Percentiles rank a stretch among this genome's conserved stretches.
Conservation (phyloP, 2,113 vertebrate species). For the Ascaphus truei region DNA sequence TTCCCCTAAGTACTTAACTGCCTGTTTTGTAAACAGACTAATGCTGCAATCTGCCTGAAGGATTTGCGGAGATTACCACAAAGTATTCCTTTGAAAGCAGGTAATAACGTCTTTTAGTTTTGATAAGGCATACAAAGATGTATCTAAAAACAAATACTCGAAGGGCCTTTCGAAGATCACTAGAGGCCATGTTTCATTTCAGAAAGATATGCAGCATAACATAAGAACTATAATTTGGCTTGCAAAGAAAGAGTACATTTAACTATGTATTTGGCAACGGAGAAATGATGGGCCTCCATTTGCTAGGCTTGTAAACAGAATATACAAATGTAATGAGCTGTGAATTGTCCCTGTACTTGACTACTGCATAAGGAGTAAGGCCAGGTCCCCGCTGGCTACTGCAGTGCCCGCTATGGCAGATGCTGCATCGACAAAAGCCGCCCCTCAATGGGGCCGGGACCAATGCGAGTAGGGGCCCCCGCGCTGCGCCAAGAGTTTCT, state of each 20-base stretch:
- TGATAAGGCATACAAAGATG: constrained; percentile 3
- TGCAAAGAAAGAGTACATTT: not conserved
- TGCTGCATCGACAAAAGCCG: too few species aligned
- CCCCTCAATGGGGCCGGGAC: too few species aligned
- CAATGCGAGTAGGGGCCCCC: too few species aligned
- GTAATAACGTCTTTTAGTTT: constrained; percentile 7
- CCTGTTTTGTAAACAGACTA: not conserved
- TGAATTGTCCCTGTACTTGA: constrained; percentile 28
- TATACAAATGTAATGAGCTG: constrained; percentile 32
- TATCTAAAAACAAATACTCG: constrained; percentile 15
- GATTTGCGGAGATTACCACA: not conserved
- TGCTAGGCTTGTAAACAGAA: constrained; percentile 25
- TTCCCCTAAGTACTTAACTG: not conserved
- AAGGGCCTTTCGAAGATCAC: constrained; percentile 18
- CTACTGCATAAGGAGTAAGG: not conserved
- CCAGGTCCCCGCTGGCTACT: too few species aligned
- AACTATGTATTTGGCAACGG: constrained; percentile 20
- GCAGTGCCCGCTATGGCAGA: too few species aligned
- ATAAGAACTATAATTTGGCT: constrained; percentile 5
- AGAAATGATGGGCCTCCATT: constrained; percentile 19
- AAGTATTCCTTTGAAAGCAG: not conserved
- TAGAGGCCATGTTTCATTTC: constrained; percentile 27
- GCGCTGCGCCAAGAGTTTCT: too few species aligned
- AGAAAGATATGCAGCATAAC: not conserved
- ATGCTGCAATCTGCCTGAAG: not conserved